phyloP scores from a whole-genome alignment of 92 coral and sea anemone genomes.

The Porites cylindrica region DNA sequence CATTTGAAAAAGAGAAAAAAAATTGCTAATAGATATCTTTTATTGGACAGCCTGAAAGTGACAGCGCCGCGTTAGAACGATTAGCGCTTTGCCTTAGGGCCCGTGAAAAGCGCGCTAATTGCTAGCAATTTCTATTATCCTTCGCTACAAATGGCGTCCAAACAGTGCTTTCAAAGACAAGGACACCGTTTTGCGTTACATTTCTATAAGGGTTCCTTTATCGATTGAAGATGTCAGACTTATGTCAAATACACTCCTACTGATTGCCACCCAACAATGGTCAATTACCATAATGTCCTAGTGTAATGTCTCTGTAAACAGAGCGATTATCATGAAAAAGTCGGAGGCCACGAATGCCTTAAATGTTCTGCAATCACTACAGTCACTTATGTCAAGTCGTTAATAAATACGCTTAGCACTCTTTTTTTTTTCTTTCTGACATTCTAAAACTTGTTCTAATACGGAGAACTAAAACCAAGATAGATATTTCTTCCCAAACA shows the following conservation, averaged over 20 bases:
- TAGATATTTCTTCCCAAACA: background rate
- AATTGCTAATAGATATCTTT: conserved; percentile 32
- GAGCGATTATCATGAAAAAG: conserved; percentile 23
- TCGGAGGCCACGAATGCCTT: conserved; percentile 3
- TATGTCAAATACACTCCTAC: conserved; percentile 53
- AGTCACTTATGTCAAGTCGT: background rate
- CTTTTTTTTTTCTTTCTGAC: background rate
- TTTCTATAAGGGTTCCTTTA: conserved; percentile 31
- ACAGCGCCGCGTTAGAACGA: conserved; percentile 45
- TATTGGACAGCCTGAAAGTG: conserved; percentile 46
- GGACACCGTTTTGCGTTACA: conserved; percentile 53
- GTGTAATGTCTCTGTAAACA: conserved; percentile 46
- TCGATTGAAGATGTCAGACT: conserved; percentile 63
- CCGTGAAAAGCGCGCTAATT: conserved; percentile 50
- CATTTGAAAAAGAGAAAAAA: conserved; percentile 51
- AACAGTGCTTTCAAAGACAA: conserved; percentile 27
- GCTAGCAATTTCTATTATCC: conserved; percentile 40
- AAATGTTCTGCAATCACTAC: background rate
- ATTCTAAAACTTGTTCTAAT: background rate
- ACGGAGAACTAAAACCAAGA: background rate
- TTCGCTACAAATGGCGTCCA: conserved; percentile 42
- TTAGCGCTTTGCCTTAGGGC: conserved; percentile 55
- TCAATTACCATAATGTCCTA: conserved; percentile 66
- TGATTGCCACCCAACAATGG: conserved; percentile 74
- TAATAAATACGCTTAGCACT: conserved; percentile 7